These are phyloP conservation scores for Trichomycterus rosablanca DNA, from an alignment of 2,113 vertebrate species.

Conservation along the genomic window DNA sequence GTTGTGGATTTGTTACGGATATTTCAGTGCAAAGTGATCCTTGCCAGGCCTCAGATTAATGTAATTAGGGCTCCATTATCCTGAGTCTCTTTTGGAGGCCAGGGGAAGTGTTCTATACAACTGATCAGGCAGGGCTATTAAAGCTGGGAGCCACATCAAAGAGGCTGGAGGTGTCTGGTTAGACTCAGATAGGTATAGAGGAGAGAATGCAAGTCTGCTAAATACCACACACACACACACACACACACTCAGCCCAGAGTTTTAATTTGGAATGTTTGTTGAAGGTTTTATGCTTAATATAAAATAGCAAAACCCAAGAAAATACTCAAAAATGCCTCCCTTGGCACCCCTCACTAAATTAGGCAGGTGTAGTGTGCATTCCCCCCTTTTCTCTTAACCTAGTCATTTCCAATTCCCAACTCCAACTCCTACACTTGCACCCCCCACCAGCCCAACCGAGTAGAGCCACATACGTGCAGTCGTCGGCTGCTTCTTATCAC, in stretches of 20 bases:
- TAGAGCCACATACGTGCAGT: no score
- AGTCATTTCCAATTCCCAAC: no score
- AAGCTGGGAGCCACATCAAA: slow-evolving; percentile 63
- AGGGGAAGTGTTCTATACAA: slow-evolving; percentile 69
- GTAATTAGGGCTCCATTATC: slow-evolving; percentile 59
- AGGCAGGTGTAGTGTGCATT: no score
- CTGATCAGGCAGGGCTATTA: slow-evolving; percentile 65
- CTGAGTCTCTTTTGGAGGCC: slow-evolving; percentile 38
- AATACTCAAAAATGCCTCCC: no score
- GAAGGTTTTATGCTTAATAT: no score
- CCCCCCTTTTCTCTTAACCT: no score
- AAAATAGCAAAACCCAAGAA: no score
- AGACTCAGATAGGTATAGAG: slow-evolving; percentile 49
- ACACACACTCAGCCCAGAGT: slow-evolving; percentile 9
- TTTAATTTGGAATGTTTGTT: no score
- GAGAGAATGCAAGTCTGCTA: slow-evolving; percentile 50
- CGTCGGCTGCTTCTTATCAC: no score
- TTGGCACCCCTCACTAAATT: no score
- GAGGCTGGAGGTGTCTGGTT: slow-evolving; percentile 52
- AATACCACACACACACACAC: slow-evolving; percentile 6
- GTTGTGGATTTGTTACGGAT: slow-evolving; percentile 7
- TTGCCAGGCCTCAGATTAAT: slow-evolving; percentile 63
- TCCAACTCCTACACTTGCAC: no score
- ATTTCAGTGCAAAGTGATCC: slow-evolving; percentile 37
- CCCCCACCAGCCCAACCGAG: no score